Base-by-base conservation (phyloP, 2,888 invertebrate genomes). In the Peribatodes rhomboidaria region DNA sequence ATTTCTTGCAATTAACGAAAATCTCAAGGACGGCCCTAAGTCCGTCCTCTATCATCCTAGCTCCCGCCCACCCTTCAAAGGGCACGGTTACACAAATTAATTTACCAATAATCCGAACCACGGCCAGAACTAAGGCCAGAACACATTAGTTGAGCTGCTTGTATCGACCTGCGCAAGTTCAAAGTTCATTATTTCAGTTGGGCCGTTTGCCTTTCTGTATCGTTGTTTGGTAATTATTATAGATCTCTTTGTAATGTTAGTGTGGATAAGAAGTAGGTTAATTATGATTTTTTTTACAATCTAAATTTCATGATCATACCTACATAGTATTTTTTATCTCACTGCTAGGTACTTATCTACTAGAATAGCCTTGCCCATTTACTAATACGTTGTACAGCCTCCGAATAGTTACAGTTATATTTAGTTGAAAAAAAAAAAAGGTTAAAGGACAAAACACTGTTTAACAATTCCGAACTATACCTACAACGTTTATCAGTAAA, bases 61-160 rank as follows among this genome's bases (percentile, higher is more conserved):
- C 35, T 37, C 0, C 33, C 54, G 27, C 16, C 47, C 44, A 47
- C 39, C 54, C 54, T 54, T 58, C 57, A 58, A 59, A 64, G 69
- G 69, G 58, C 61, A 58, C 39, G 61, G 59, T 57, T 54, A 47
- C 49, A 66, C 66, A 65, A 70, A 70, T 70, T 69, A 72, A 72
- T 68, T 65, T 69, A 67, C 62, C 68, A 65, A 69, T 72, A 70
- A 69, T 72, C 60, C 61, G n/a, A 33, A 42, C 60, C 46, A 49
- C 57, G 63, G 59, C 35, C 65, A 60, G 57, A 61, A 69, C 63
- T 50, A 50, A 50, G 35, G 57, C 33, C 62, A 56, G 62, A 57
- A 57, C 65, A 68, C 61, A 59, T 68, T 65, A 65, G 59, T 41
- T 44, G 41, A 39, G 46, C 11, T 53, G 53, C 11, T 61, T 41